Base-by-base conservation (phyloP, 2,113 vertebrate species). In the Austrofundulus limnaeus region DNA sequence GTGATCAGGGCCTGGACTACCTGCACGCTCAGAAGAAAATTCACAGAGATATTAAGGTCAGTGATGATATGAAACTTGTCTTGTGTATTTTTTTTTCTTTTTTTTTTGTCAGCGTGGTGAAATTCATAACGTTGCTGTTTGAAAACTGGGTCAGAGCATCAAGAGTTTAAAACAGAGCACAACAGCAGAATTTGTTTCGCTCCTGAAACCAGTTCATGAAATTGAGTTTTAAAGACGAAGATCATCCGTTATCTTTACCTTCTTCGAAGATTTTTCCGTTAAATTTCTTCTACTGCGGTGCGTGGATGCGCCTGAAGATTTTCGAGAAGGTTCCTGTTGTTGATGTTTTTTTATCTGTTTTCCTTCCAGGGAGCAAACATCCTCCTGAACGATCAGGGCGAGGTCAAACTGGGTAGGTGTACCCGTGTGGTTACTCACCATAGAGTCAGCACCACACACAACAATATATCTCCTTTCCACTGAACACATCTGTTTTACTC, bases 11-110 rank as follows among this genome's bases (percentile, higher is more conserved):
- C 28, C 83, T 97, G 78, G 92, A 94, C 72, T 97, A 97, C 72
- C 85, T 97, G 16, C 95, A 97, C 8, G 92, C 81, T 54, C 93
- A 95, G 87, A 95, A 94, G 83, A 97, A 96, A 82, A 96, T 97
- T 68, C 95, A 97, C 80, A 83, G 95, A 76, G 95, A 97, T 74
- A 97, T 97, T 65, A 97, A 97, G 94, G 95, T 96, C 50, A 87
- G 59, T 23, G 21, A 38, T 45, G 46, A 8, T 37, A 34, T 20
- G 15, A 17, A 7, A 17, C 42, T 11, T 4, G 10, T 20, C 45
- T 12, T 12, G 2, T 23, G 20, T 2, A 1, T 13, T 49, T 49
- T 9, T 15, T 23, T 21, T 23, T 5, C 3, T 2, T 4, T 13
- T 48, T 11, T 23, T 21, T 21, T 14, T 13, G 11, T 47, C 11